Evolutionary conservation across 2,113 vertebrate genomes (phyloP).

Genomic region (Oreochromis spilurus): DNA sequence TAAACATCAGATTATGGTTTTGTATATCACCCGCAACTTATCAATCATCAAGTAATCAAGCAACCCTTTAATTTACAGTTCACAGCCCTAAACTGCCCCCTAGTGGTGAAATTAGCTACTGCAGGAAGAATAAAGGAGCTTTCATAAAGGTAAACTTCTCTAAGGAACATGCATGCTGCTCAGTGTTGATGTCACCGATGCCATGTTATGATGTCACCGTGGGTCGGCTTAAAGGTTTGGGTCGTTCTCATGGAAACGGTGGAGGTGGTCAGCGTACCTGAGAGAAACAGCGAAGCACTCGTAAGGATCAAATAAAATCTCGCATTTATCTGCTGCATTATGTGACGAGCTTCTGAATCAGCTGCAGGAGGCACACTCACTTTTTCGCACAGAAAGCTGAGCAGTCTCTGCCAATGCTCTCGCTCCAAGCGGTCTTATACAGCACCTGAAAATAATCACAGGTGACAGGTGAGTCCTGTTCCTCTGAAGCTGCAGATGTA

Average conservation of each 20-base stretch:
- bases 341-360: neutral
- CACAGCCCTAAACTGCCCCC: conserved; percentile 1
- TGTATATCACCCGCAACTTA: neutral
- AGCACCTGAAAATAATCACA: conserved; percentile 76
- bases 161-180: neutral
- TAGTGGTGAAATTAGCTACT: conserved; percentile 9
- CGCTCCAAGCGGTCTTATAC: conserved; percentile 95
- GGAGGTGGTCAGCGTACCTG: conserved; percentile 92
- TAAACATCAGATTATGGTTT: neutral
- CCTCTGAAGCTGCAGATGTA: neutral
- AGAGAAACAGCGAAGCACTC: neutral
- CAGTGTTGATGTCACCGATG: neutral
- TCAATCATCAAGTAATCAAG: neutral
- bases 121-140: neutral
- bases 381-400: conserved; percentile 88
- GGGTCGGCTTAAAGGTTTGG: conserved; percentile 69
- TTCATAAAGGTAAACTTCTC: neutral
- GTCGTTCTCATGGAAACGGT: conserved; percentile 88
- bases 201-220: conserved; percentile 51
- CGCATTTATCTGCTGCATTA: neutral
- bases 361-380: conserved; percentile 58
- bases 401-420: conserved; percentile 88
- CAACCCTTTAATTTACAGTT: neutral
- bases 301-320: neutral
- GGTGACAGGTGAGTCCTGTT: neutral